Base-by-base conservation (phyloP, 30 jellyfish, hydroid and myxozoan genomes). In the Hydractinia echinata region DNA sequence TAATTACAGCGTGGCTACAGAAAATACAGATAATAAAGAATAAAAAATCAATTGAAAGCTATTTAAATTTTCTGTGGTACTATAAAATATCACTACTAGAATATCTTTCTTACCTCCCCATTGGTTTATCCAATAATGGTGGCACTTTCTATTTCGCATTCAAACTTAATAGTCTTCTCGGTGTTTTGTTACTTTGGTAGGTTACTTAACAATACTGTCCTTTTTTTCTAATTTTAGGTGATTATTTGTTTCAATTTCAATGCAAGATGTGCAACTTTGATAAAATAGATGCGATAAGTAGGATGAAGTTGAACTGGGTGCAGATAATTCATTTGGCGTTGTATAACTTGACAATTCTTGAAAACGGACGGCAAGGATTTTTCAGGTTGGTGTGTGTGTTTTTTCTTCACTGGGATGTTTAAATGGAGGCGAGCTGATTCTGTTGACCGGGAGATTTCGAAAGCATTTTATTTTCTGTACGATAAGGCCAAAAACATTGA, bases 291-390 rank as follows among this genome's bases (percentile, higher is more conserved):
- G 73, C 55, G 5, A 54, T 77, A 56, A 77, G 11, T 15, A 91
- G 99, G 11, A 66, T 80, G 66, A 83, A 76, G 49, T 53, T 93
- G 54, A 81, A 88, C 5, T 93, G 99, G 99, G 85, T 93, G 52
- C 96, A 87, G 61, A 89, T 87, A 15, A 87, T 93, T 8, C 99
- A 93, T 69, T 54, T 93, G 51, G 89, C 95, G 4, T 88, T 93
- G 20, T 93, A 93, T 76, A 93, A 93, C 71, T 69, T 93, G 39
- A 61, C 95, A 14, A 71, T 93, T 54, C 73, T 79, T 53, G 99
- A 73, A 50, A 84, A 91, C 76, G 99, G 99, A 5, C 79, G 99
- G n/a, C 99, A 93, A 81, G 99, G 99, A 15, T 93, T 76, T 53
- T 93, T 87, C 54, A 54, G 89, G 82, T 82, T 9, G 44, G 82